Evolutionary conservation across 2,113 vertebrate species (phyloP).

Genomic region (Ancistrus triradiatus): DNA sequence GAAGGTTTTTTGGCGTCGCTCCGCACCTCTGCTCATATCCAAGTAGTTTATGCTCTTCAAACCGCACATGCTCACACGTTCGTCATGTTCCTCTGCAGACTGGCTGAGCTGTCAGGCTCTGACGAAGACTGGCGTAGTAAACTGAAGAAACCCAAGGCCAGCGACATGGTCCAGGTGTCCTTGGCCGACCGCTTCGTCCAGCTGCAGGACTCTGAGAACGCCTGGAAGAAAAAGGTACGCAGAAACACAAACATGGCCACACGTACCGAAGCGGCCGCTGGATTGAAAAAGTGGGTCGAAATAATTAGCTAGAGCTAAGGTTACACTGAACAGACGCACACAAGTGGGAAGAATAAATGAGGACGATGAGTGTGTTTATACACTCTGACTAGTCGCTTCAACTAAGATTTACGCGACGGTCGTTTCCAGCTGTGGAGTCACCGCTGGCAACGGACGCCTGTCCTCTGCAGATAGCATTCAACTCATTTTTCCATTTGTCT

Average conservation of each 20-base stretch:
- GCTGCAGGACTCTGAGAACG: conserved; percentile 65
- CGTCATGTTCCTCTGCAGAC: conserved; percentile 44
- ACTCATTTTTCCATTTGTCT: not conserved
- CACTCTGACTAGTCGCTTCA: not conserved
- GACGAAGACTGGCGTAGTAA: conserved; percentile 50
- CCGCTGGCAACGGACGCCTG: not conserved
- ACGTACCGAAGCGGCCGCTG: not conserved
- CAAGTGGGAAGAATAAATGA: not conserved
- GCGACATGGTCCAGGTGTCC: conserved; percentile 49
- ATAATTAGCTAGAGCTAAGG: conserved; percentile 16
- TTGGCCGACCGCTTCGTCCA: conserved; percentile 67
- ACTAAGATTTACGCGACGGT: not conserved
- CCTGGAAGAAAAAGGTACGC: conserved; percentile 73
- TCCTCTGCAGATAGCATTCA: not conserved
- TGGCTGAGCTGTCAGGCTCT: conserved; percentile 50
- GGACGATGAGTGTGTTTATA: not conserved
- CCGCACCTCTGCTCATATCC: no score
- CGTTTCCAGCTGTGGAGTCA: not conserved
- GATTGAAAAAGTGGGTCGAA: conserved; percentile 2
- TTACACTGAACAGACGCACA: conserved; percentile 1
- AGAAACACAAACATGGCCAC: not conserved
- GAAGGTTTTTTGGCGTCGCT: no score
- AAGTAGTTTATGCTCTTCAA: no score
- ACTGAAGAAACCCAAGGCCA: conserved; percentile 52
- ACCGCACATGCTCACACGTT: no score